Base-by-base conservation (phyloP, 2,113 vertebrate genomes). In the Ophthalmolycus amberensis region DNA sequence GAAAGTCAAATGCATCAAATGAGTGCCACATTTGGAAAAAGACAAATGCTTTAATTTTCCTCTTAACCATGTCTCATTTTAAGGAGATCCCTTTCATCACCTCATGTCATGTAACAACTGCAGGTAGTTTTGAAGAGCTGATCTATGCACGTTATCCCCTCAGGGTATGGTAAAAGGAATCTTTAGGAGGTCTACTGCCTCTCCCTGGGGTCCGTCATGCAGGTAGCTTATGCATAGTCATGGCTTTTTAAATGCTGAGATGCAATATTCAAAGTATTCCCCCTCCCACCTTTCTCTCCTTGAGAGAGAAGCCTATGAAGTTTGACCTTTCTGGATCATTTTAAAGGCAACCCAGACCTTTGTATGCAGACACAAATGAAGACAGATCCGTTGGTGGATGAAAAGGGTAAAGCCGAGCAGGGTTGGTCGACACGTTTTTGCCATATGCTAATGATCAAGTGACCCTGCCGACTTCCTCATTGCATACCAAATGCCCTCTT, bases 271-370 rank as follows among this genome's bases (percentile, higher is more conserved):
- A 92, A 90, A 92, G 83, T 90, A 80, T 90, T 79, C 70, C 79
- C 64, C 85, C 74, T 54, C 73, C 86, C 76, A 82, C 86, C 88
- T 81, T 81, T 88, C 85, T 82, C 83, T 72, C 84, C 77, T 85
- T 88, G 83, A 88, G 72, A 89, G 72, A 79, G 88, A 87, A 82
- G 88, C 89, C 90, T 86, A 85, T 92, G 92, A 94, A 92, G 92
- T 88, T 54, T 94, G 94, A 95, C 95, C 95, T 95, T 95, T 95
- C 79, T 15, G 73, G 85, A 93, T 89, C 88, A 90, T 93, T 93
- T 92, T 93, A 93, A 93, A 93, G 90, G 94, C 91, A 91, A 90
- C 90, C 82, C 84, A 89, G 93, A 94, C 95, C 94, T 95, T 95
- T 95, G 90, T 91, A 80, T 83, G 90, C 86, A 90, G 91, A 92